A percentile compares a stretch with the other conserved stretches of the same genome.
Evolutionary conservation across 2,888 invertebrate genomes (phyloP).

Genomic region (Stramonita haemastoma): DNA sequence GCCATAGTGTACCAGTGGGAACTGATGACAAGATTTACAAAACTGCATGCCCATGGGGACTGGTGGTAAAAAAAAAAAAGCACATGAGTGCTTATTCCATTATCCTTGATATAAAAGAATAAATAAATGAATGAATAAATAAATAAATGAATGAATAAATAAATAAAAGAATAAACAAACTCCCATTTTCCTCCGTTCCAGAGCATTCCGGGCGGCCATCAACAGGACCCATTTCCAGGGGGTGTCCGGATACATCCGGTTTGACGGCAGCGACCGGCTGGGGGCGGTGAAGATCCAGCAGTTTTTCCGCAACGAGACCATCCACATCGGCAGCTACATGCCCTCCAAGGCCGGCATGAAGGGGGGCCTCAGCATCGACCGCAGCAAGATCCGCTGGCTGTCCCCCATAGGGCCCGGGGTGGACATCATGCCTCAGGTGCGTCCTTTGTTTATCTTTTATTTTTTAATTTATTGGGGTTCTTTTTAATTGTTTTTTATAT

Average conservation of each 20-base stretch:
- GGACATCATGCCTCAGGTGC: constrained; percentile 79
- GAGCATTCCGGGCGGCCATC: constrained; percentile 82
- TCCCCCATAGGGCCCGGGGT: constrained; percentile 82
- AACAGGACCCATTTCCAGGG: constrained; percentile 85
- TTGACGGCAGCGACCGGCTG: constrained; percentile 83
- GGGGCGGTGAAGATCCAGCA: constrained; percentile 77
- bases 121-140: no score
- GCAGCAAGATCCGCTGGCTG: constrained; percentile 83
- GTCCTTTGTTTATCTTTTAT: no score
- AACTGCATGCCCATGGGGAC: no score
- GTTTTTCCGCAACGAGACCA: constrained; percentile 71
- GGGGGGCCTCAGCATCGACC: constrained; percentile 78
- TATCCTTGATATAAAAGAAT: no score
- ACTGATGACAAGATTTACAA: no score
- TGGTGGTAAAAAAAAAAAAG: no score
- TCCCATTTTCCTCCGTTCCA: constrained; percentile 68
- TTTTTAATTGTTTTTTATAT: no score
- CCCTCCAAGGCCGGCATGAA: constrained; percentile 68
- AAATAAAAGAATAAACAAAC: no score
- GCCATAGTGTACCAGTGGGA: no score
- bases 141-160: no score
- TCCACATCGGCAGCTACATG: constrained; percentile 73
- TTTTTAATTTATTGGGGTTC: no score
- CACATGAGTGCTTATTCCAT: no score
- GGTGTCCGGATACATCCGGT: constrained; percentile 86